Percentiles rank a stretch among this genome's conserved stretches.
phyloP scores from a whole-genome alignment of 2,797 vertebrate species.

The Antennarius maculatus region DNA sequence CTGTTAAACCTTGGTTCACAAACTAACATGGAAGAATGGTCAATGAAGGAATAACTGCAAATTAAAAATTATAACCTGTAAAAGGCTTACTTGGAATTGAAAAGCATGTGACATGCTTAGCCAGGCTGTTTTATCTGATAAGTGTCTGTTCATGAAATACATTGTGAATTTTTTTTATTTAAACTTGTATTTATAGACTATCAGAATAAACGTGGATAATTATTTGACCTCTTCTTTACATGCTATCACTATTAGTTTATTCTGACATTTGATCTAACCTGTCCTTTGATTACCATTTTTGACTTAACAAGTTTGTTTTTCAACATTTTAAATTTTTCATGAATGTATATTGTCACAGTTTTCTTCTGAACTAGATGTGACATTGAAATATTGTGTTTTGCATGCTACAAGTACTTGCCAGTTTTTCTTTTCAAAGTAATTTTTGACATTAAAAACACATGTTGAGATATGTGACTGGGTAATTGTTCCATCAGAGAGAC shows the following conservation, averaged over 20 bases:
- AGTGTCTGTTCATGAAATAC: background rate
- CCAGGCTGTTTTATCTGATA: slow-evolving; percentile 4
- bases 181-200: background rate
- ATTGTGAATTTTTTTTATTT: no score
- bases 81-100: slow-evolving; percentile 48
- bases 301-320: background rate
- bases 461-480: background rate
- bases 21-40: background rate
- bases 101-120: slow-evolving; percentile 40
- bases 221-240: no score
- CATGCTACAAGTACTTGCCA: background rate
- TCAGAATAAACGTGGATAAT: background rate
- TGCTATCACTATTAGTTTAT: background rate
- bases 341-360: no score
- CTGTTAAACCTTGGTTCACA: background rate
- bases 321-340: no score
- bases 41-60: background rate
- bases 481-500: background rate
- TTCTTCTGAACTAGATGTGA: background rate
- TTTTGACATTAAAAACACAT: background rate
- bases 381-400: background rate
- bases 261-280: background rate
- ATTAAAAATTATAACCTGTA: slow-evolving; percentile 8
- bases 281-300: background rate
- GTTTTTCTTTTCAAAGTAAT: background rate